A percentile compares a stretch with the other conserved stretches of the same genome.
phyloP scores from a whole-genome alignment of 2,113 vertebrate species.

The Ictalurus furcatus region DNA sequence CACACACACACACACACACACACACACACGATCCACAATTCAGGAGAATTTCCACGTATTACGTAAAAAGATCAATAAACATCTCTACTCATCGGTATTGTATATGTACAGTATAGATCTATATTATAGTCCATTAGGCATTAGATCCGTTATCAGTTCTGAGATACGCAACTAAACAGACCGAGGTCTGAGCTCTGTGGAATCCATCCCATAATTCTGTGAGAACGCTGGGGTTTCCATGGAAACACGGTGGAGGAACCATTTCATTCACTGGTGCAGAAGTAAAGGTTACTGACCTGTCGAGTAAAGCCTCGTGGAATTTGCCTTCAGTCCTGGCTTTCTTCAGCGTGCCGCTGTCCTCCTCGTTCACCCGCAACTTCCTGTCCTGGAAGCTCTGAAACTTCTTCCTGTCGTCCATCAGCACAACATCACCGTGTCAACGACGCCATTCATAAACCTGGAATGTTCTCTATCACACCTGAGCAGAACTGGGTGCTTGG shows the following conservation, averaged over 20 bases:
- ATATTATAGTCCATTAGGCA: too few species aligned
- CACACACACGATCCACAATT: neutral
- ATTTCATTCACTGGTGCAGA: neutral
- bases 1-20: too few species aligned
- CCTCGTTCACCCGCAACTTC: slow-evolving; percentile 90
- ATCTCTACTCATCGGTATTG: too few species aligned
- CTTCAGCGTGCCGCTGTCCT: slow-evolving; percentile 79
- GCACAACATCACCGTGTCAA: neutral
- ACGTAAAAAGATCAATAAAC: too few species aligned
- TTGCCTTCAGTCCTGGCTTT: slow-evolving; percentile 89
- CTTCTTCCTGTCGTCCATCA: slow-evolving; percentile 81
- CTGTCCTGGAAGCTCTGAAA: slow-evolving; percentile 98
- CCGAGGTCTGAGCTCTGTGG: neutral
- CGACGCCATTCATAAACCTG: too few species aligned
- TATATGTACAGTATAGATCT: too few species aligned
- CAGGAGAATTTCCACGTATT: neutral
- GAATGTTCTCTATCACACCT: neutral
- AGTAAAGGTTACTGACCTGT: slow-evolving; percentile 77
- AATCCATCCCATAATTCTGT: neutral
- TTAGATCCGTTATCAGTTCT: too few species aligned
- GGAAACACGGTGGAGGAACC: neutral
- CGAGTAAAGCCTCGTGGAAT: slow-evolving; percentile 91
- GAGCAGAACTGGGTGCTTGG: neutral
- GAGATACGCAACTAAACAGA: neutral
- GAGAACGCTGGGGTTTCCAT: neutral